phyloP scores from a whole-genome alignment of 2,888 invertebrate species.

The Reticulitermes lucifugus region DNA sequence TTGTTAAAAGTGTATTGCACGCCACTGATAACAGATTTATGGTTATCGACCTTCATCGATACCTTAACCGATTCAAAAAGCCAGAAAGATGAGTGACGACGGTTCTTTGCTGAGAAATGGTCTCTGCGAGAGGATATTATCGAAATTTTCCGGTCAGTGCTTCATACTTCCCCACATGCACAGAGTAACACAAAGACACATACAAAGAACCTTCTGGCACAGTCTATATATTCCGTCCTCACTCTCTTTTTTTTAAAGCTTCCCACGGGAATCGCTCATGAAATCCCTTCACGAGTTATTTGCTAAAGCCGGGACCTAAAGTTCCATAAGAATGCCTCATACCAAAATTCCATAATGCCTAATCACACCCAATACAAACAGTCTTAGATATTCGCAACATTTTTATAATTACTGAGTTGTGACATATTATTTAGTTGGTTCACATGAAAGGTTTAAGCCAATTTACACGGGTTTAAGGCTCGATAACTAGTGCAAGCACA shows the following conservation, averaged over 20 bases:
- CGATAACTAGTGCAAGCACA: no score
- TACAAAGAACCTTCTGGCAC: conserved; percentile 15
- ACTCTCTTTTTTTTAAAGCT: conserved; percentile 11
- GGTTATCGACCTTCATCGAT: neutral
- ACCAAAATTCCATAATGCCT: neutral
- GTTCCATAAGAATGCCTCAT: neutral
- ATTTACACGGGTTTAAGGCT: no score
- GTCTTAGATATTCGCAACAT: no score
- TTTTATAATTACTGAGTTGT: no score
- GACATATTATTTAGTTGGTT: no score
- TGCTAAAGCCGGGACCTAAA: conserved; percentile 24
- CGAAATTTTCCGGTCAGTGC: conserved; percentile 26
- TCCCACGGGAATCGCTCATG: conserved; percentile 26
- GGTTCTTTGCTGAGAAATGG: neutral
- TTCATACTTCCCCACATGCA: neutral
- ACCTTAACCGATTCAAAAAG: conserved; percentile 7
- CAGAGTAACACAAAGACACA: neutral
- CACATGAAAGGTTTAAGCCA: no score
- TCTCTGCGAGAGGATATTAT: conserved; percentile 21
- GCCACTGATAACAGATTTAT: conserved; percentile 2
- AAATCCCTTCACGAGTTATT: conserved; percentile 31
- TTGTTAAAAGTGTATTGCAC: neutral
- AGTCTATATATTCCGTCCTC: conserved; percentile 4
- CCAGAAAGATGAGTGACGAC: conserved; percentile 15
- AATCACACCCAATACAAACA: neutral